Evolutionary conservation across 2,888 invertebrate genomes (phyloP).

Genomic region (Entomobrya proxima): DNA sequence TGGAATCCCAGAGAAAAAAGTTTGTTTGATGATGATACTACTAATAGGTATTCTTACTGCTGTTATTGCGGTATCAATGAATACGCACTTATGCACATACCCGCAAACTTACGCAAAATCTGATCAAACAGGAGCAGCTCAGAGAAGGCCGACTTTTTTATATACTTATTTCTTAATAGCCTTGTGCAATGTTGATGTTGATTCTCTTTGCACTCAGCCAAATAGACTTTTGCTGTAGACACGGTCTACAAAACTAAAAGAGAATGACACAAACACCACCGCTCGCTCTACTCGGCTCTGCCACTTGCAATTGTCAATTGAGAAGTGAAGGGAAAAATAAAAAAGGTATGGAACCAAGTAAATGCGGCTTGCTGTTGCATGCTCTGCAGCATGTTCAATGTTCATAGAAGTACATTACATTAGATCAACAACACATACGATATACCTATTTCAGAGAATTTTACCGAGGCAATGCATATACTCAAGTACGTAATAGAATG

Average conservation of each 20-base stretch:
- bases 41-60: background rate
- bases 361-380: background rate
- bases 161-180: no score
- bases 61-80: background rate
- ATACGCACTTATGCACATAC: background rate
- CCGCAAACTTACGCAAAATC: background rate
- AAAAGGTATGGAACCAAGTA: background rate
- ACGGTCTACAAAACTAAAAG: background rate
- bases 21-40: background rate
- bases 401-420: background rate
- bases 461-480: background rate
- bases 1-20: background rate
- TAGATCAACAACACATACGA: background rate
- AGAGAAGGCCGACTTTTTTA: background rate
- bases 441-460: background rate
- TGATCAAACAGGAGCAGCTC: conserved; percentile 11
- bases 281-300: conserved; percentile 5
- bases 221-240: no score
- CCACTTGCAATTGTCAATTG: conserved; percentile 60
- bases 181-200: no score
- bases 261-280: conserved; percentile 16
- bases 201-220: background rate
- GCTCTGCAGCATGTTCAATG: background rate
- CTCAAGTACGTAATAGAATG: background rate
- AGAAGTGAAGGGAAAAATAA: conserved; percentile 57